Percentiles rank a stretch among this genome's conserved stretches.
Evolutionary conservation across 2,888 invertebrate species (phyloP).

Genomic region (Terebella lapidaria): DNA sequence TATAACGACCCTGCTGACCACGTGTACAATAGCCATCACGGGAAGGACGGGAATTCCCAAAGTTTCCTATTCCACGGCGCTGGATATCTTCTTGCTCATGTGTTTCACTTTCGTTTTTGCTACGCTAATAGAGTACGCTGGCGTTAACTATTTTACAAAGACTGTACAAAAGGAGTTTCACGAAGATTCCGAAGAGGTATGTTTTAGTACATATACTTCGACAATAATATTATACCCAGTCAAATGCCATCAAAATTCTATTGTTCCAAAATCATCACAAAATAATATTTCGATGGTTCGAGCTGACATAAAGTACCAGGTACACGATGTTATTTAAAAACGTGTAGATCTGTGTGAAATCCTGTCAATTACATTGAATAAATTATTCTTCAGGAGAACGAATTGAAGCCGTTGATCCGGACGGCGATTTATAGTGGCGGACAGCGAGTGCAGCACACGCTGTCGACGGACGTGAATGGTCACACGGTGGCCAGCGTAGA

Average conservation of each 20-base stretch:
- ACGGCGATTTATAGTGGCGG: slow-evolving; percentile 6
- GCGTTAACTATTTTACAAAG: slow-evolving; percentile 35
- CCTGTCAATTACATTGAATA: no score
- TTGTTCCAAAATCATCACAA: background rate
- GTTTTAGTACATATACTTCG: background rate
- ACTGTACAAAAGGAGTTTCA: slow-evolving; percentile 15
- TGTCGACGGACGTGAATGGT: slow-evolving; percentile 22
- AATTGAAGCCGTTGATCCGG: slow-evolving; percentile 45
- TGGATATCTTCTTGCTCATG: slow-evolving; percentile 30
- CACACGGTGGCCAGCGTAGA: slow-evolving; percentile 8
- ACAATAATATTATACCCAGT: background rate
- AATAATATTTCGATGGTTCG: background rate
- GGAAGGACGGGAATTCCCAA: slow-evolving; percentile 65
- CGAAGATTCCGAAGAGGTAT: slow-evolving; percentile 23
- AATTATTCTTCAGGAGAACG: background rate
- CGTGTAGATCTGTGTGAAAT: background rate
- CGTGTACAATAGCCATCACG: slow-evolving; percentile 29
- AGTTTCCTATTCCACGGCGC: slow-evolving; percentile 31
- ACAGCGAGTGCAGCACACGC: slow-evolving; percentile 1
- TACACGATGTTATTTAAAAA: background rate
- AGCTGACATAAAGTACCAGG: background rate
- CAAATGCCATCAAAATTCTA: background rate
- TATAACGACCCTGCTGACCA: slow-evolving; percentile 40
- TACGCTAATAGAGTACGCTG: slow-evolving; percentile 31
- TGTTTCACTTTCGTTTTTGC: slow-evolving; percentile 35